Conservation (phyloP, 1,140 invertebrate genomes). For the Polypedilum vanderplanki region DNA sequence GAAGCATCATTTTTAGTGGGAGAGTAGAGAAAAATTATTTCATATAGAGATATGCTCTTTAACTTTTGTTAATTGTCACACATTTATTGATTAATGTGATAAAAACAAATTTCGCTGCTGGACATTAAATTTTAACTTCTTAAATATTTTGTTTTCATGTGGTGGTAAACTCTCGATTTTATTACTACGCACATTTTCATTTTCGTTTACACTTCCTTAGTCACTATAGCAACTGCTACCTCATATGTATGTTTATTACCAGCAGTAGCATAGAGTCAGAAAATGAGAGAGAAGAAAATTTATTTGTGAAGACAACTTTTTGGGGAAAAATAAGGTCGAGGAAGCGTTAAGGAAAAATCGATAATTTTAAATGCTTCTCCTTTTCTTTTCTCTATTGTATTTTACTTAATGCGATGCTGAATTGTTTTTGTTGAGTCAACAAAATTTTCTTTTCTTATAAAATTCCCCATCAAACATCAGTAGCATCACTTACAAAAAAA, state of each 20-base stretch:
- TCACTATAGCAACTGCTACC: background rate
- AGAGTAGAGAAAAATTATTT: no score
- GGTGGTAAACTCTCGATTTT: background rate
- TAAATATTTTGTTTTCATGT: no score
- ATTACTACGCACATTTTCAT: slow-evolving; percentile 14
- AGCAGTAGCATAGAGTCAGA: no score
- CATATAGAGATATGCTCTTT: no score
- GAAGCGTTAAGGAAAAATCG: background rate
- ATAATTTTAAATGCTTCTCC: slow-evolving; percentile 21
- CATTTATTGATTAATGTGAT: no score
- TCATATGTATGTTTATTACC: background rate
- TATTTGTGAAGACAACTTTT: background rate
- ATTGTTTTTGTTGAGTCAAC: slow-evolving; percentile 5
- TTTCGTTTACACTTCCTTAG: slow-evolving; percentile 23
- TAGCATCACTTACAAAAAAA: background rate
- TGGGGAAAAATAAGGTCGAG: slow-evolving; percentile 16
- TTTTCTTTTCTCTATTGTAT: background rate
- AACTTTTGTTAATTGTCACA: no score
- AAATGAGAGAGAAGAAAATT: background rate
- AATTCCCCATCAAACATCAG: background rate
- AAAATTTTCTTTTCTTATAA: background rate
- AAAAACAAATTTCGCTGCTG: no score
- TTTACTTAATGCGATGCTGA: background rate
- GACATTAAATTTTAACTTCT: no score
- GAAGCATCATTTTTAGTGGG: background rate